A percentile compares a stretch with the other conserved stretches of the same genome.
Conservation (phyloP, 2,113 vertebrate genomes). For the Brachyhypopomus occidentalis region DNA sequence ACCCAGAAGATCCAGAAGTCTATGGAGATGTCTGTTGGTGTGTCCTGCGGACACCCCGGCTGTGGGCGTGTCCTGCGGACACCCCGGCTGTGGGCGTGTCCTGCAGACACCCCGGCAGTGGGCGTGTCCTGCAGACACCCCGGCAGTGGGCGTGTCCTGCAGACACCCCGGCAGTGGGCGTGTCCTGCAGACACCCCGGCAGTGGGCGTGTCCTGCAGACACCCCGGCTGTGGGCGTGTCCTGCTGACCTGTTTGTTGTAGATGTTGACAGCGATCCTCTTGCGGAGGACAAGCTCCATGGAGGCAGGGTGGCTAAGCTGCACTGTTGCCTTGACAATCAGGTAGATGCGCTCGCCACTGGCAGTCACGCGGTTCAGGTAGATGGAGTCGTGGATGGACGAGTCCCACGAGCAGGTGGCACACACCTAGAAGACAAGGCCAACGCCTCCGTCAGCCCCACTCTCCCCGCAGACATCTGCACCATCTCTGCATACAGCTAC, state of each 20-base stretch:
- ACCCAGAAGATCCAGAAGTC: no score
- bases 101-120: no score
- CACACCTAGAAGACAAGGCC: conserved; percentile 76
- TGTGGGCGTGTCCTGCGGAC: conserved; percentile 60
- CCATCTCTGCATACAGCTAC: no score
- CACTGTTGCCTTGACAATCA: conserved; percentile 92
- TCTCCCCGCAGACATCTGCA: no score
- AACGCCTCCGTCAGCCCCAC: neutral
- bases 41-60: no score
- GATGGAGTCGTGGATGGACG: conserved; percentile 94
- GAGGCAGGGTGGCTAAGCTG: conserved; percentile 96
- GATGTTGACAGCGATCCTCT: conserved; percentile 94
- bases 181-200: no score
- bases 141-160: neutral
- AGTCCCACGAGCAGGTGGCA: conserved; percentile 93
- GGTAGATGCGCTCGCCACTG: conserved; percentile 90
- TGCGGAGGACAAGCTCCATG: conserved; percentile 93
- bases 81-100: no score
- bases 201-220: no score
- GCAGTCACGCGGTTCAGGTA: conserved; percentile 92
- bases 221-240: neutral
- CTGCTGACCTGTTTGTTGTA: conserved; percentile 92
- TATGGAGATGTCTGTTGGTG: no score
- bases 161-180: no score
- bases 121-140: no score